Conservation (phyloP, 2,113 vertebrate species). For the Anas platyrhynchos region DNA sequence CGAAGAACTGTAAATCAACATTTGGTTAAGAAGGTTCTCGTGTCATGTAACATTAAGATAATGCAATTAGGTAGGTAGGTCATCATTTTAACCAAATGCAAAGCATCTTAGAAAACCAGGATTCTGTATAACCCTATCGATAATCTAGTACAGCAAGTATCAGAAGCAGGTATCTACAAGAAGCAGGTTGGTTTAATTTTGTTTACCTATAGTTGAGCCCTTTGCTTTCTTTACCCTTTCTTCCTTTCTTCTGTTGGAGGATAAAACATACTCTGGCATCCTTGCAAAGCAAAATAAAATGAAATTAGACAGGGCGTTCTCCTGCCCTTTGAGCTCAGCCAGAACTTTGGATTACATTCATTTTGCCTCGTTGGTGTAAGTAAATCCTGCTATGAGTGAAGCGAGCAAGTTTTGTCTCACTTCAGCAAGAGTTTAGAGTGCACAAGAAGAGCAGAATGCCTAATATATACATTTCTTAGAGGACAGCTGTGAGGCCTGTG, state of each 20-base stretch:
- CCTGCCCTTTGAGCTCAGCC: background rate
- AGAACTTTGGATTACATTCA: background rate
- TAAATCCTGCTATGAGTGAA: background rate
- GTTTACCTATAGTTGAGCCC: constrained; percentile 5
- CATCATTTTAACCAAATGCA: background rate
- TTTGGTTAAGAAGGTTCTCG: background rate
- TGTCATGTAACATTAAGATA: background rate
- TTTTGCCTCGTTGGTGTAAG: background rate
- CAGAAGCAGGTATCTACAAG: background rate
- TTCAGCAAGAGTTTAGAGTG: background rate
- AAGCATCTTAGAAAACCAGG: background rate
- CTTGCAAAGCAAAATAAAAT: constrained; percentile 25
- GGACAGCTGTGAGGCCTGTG: background rate
- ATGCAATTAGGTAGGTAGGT: background rate
- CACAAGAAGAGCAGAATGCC: background rate
- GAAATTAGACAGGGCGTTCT: constrained; percentile 18
- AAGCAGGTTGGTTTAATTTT: constrained; percentile 50
- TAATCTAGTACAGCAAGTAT: background rate
- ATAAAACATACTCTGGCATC: background rate
- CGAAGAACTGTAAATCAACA: background rate
- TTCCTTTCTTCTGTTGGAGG: background rate
- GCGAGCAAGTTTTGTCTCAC: background rate
- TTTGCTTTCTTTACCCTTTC: background rate
- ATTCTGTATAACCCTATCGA: background rate
- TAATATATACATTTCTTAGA: background rate